These are phyloP conservation scores for Lasioglossum morio DNA, from an alignment of 2,888 invertebrate genomes.

Conservation along the genomic window DNA sequence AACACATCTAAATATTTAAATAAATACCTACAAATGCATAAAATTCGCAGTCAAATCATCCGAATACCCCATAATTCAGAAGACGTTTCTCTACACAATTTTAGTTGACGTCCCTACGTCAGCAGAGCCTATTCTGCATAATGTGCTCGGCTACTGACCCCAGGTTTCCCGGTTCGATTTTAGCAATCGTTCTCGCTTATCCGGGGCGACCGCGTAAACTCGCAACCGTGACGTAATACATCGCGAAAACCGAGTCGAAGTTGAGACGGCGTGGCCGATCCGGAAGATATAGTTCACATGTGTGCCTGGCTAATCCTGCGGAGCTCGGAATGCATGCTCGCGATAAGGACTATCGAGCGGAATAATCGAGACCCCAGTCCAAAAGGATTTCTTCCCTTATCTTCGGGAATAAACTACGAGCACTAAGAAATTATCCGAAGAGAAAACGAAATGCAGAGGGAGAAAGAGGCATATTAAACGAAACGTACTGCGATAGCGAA, in stretches of 20 bases:
- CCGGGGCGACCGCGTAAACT: background rate
- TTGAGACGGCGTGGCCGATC: background rate
- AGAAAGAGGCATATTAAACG: slow-evolving; percentile 12
- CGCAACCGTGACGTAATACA: background rate
- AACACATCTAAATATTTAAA: too few relatives aligned
- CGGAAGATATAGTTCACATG: background rate
- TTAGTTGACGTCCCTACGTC: background rate
- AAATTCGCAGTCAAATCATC: too few relatives aligned
- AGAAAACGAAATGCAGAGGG: background rate
- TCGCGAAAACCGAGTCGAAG: background rate
- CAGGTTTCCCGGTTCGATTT: background rate
- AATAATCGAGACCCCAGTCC: background rate
- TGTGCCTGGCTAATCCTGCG: background rate
- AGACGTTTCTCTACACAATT: background rate
- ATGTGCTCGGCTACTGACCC: background rate
- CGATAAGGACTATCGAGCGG: slow-evolving; percentile 39
- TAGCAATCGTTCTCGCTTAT: background rate
- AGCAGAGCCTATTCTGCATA: background rate
- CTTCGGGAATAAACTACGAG: background rate
- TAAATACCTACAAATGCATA: too few relatives aligned
- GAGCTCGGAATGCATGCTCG: background rate
- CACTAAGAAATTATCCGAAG: background rate
- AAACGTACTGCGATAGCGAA: background rate
- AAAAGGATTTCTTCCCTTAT: slow-evolving; percentile 13
- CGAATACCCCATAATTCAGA: too few relatives aligned